These are phyloP conservation scores for Chrysolina haemoptera DNA, from an alignment of 2,888 invertebrate species.

Conservation along the genomic window DNA sequence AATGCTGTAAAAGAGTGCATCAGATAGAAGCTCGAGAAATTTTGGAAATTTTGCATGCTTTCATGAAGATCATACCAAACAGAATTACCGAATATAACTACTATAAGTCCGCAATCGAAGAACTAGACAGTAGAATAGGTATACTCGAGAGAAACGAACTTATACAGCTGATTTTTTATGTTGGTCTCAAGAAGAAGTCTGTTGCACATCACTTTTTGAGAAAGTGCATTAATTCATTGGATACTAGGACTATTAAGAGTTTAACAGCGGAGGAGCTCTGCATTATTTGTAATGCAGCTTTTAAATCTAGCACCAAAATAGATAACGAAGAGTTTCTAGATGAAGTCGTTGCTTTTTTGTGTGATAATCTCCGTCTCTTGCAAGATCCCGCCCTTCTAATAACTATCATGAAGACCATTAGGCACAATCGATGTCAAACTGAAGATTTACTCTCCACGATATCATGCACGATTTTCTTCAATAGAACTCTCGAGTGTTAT, in stretches of 20 bases:
- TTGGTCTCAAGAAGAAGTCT: conserved; percentile 64
- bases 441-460: conserved; percentile 66
- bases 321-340: conserved; percentile 60
- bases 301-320: conserved; percentile 67
- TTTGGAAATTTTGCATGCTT: conserved; percentile 61
- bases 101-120: conserved; percentile 60
- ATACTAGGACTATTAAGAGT: conserved; percentile 50
- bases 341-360: conserved; percentile 61
- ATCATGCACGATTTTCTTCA: conserved; percentile 65
- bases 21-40: conserved; percentile 55
- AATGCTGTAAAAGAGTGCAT: conserved; percentile 60
- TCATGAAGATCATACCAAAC: conserved; percentile 61
- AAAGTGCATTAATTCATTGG: conserved; percentile 59
- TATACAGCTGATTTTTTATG: conserved; percentile 66
- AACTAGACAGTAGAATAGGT: conserved; percentile 54
- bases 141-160: conserved; percentile 61
- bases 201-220: conserved; percentile 57
- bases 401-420: conserved; percentile 68
- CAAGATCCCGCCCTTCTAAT: conserved; percentile 66
- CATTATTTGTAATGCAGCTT: conserved; percentile 66
- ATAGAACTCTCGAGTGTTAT: conserved; percentile 63
- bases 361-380: conserved; percentile 64
- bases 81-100: conserved; percentile 61
- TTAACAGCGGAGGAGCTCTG: conserved; percentile 65
- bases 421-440: conserved; percentile 65